These are phyloP conservation scores for Parazoanthus atlanticus DNA, from an alignment of 92 coral and sea anemone species.

Conservation along the genomic window DNA sequence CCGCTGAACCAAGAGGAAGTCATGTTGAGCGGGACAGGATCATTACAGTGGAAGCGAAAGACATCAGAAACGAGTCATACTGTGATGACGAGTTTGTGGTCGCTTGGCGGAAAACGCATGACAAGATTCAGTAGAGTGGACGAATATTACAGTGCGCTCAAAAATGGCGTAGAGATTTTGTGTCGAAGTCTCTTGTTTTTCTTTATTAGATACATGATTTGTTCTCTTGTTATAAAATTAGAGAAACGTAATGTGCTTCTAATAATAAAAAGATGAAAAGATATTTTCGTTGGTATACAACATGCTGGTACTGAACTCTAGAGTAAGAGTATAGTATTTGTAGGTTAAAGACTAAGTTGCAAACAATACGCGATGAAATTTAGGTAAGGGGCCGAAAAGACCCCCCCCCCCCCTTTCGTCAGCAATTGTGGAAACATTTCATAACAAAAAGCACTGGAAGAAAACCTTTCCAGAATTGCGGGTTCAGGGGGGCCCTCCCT, in stretches of 20 bases:
- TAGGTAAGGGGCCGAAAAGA: no score
- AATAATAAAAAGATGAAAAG: no score
- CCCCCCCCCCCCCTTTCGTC: no score
- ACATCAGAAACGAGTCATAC: not conserved
- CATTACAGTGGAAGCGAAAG: not conserved
- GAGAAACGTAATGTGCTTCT: not conserved
- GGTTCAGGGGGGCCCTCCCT: no score
- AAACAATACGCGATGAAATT: no score
- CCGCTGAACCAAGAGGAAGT: not conserved
- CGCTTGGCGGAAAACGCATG: not conserved
- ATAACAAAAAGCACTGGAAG: no score
- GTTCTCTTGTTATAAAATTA: not conserved
- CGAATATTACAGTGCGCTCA: not conserved
- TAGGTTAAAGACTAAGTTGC: not conserved
- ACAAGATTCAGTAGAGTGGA: conserved; percentile 1
- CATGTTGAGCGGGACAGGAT: not conserved
- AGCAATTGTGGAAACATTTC: no score
- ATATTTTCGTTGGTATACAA: not conserved
- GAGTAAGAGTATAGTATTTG: no score
- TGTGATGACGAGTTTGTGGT: conserved; percentile 19
- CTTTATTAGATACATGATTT: not conserved
- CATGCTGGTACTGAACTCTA: not conserved
- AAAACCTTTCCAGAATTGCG: no score
- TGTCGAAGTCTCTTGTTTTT: not conserved
- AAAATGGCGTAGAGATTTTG: no score